phyloP scores from a whole-genome alignment of 2,888 invertebrate species.

The Caenorhabditis doughertyi region DNA sequence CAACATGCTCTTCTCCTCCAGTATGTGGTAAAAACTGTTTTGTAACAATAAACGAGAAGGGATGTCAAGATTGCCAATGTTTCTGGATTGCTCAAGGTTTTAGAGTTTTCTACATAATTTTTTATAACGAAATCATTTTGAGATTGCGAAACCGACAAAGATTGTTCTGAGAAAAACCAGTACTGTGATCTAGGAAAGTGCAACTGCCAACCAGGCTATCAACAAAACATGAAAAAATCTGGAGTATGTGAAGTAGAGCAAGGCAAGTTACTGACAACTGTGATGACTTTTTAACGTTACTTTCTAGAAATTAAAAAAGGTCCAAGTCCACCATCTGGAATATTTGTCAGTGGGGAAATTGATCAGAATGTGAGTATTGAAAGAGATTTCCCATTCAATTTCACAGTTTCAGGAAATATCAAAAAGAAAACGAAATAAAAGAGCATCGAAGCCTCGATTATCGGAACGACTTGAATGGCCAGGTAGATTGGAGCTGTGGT shows the following conservation, averaged over 20 bases:
- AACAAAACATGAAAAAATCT: conserved; percentile 72
- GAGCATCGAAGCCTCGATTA: conserved; percentile 68
- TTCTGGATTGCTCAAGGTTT: conserved; percentile 68
- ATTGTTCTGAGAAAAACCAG: conserved; percentile 75
- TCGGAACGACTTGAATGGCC: conserved; percentile 80
- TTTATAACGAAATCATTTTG: too few species aligned
- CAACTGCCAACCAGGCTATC: conserved; percentile 75
- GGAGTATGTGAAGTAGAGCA: conserved; percentile 61
- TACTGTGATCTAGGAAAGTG: conserved; percentile 80
- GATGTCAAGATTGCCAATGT: conserved; percentile 81
- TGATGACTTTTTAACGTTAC: not conserved
- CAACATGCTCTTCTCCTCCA: conserved; percentile 69
- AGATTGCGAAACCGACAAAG: conserved; percentile 75
- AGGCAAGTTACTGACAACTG: not conserved
- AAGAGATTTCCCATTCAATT: not conserved
- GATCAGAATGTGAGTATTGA: conserved; percentile 3
- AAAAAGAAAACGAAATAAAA: conserved; percentile 31
- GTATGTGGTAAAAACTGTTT: conserved; percentile 79
- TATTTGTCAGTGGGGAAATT: not conserved
- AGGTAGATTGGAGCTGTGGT: conserved; percentile 68
- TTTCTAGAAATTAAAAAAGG: not conserved
- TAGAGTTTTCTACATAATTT: too few species aligned
- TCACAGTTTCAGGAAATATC: conserved; percentile 30
- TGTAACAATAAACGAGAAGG: conserved; percentile 75
- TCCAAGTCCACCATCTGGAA: not conserved